Evolutionary conservation across 2,797 vertebrate genomes (phyloP).

Genomic region (Neosilurus hyrtlii): DNA sequence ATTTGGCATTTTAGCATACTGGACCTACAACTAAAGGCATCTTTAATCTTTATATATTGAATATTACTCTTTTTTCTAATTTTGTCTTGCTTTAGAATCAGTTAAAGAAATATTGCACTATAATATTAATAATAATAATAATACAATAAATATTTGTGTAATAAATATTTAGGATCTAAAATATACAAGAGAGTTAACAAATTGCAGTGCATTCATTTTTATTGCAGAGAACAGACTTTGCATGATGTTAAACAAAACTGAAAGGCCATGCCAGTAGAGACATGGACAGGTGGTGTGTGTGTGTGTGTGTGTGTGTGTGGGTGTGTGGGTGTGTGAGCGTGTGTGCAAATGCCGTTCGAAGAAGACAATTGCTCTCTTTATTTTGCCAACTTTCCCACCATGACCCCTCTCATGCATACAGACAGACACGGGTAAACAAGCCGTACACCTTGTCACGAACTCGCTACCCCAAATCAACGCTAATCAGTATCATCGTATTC

Average conservation of each 20-base stretch:
- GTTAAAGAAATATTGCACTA: not conserved
- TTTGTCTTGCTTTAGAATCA: not conserved
- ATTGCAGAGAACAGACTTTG: slow-evolving; percentile 56
- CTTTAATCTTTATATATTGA: not conserved
- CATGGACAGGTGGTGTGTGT: slow-evolving; percentile 24
- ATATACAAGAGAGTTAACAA: not conserved
- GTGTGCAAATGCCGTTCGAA: slow-evolving; percentile 26
- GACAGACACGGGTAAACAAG: slow-evolving; percentile 56
- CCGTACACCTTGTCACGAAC: slow-evolving; percentile 53
- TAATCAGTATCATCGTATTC: slow-evolving; percentile 59
- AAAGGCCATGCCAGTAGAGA: slow-evolving; percentile 16
- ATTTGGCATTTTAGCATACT: not conserved
- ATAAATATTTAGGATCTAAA: not conserved
- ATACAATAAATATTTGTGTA: not conserved
- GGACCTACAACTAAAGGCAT: not conserved
- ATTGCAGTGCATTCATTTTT: slow-evolving; percentile 25
- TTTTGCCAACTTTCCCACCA: slow-evolving; percentile 48
- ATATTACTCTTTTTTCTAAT: not conserved
- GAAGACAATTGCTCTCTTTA: slow-evolving; percentile 43
- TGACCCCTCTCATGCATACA: slow-evolving; percentile 44
- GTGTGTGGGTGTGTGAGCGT: slow-evolving; percentile 19
- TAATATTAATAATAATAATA: not conserved
- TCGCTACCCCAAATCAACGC: slow-evolving; percentile 52
- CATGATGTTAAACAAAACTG: slow-evolving; percentile 59
- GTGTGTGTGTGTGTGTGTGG: slow-evolving; percentile 31